Evolutionary conservation across 2,888 invertebrate genomes (phyloP), one percentile per base, ranked within the genome.

Genomic region (Tiphia femorata): DNA sequence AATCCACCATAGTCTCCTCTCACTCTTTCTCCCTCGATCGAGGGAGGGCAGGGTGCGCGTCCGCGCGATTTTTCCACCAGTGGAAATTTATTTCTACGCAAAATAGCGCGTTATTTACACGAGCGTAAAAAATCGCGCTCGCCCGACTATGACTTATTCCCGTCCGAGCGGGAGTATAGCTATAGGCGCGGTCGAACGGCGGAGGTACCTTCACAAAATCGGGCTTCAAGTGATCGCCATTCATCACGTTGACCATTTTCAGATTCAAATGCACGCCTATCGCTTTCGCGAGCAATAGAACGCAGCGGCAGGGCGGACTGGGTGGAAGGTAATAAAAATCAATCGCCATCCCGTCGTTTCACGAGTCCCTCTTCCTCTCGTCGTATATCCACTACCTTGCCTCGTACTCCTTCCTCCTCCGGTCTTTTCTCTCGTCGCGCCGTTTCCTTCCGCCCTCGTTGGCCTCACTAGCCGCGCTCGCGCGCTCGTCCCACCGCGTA

Each of bases 251-350:
- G 3, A 89, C 82, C 16, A 85, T 78, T 78, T 91, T 91, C 23
- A 90, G 81, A 82, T 91, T 91, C 27, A 91, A 84, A 74, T 88
- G 87, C 20, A 92, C 79, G 60, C 90, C 90, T 17, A 92, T 84
- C 14, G 88, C 88, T 74, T 87, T 88, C 1, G 90, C 89, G 2
- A 89, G 83, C 74, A 92, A 84, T 67, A 90, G 84, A 43, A 90
- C 88, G 7, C 88, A 85, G 49, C 91, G 84, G 83, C 89, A 90
- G 0, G 91, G 90, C 19, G 91, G 86, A 48, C 91, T 91, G 47
- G 86, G 85, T 8, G 87, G 86, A 27, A 88, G 84, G 84, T 88
- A 90, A 84, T 92, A 92, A 62, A 91, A 83, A 70, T 90, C 89
- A 64, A 90, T 84, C 53, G 78, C 68, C 70, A 71, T 70, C 29